Percentiles rank a stretch among this genome's conserved stretches.
Conservation (phyloP, 2,888 invertebrate species). For the Liodrosophila aerea region DNA sequence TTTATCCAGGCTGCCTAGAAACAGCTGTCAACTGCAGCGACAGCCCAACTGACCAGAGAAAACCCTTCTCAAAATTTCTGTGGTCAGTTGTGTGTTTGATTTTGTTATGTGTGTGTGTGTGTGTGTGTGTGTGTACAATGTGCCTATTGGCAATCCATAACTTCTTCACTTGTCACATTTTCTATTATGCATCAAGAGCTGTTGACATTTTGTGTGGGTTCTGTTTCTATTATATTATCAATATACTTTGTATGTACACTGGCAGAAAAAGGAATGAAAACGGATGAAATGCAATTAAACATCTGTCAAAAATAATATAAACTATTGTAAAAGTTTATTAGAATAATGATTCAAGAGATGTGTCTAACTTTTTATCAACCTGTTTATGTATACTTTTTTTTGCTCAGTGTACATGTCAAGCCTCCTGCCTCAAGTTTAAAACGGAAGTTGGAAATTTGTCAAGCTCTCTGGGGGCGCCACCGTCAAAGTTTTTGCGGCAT, state of each 20-base stretch:
- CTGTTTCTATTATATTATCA: constrained; percentile 39
- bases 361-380: no score
- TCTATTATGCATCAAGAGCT: constrained; percentile 54
- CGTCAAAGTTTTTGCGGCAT: constrained; percentile 53
- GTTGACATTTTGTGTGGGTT: constrained; percentile 54
- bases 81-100: neutral
- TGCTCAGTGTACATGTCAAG: no score
- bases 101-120: neutral
- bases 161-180: constrained; percentile 66
- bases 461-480: constrained; percentile 16
- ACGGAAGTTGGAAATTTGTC: constrained; percentile 44
- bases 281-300: no score
- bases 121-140: constrained; percentile 49
- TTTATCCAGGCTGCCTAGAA: neutral
- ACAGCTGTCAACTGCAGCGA: constrained; percentile 61
- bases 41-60: constrained; percentile 18
- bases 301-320: no score
- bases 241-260: neutral
- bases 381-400: neutral
- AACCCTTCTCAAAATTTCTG: constrained; percentile 62
- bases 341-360: no score
- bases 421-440: constrained; percentile 25
- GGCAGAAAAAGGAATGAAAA: constrained; percentile 3
- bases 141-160: constrained; percentile 67
- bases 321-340: no score